Base-by-base conservation (phyloP, 2,888 invertebrate genomes). In the Mesoligia furuncula region DNA sequence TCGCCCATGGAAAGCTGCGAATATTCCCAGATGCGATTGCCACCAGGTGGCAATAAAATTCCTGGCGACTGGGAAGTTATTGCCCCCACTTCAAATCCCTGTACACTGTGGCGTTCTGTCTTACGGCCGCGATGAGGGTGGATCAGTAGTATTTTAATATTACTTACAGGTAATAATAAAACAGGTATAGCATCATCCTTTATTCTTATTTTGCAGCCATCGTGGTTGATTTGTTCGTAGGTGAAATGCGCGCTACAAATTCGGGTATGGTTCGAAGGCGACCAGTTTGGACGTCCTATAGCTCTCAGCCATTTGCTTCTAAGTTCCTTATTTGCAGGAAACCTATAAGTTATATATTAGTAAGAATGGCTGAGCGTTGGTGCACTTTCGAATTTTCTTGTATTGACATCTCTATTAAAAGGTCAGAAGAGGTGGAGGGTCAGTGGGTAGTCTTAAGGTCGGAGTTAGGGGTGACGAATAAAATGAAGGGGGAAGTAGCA, bases 241-340 rank as follows among this genome's bases (percentile, higher is more conserved):
- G 72, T 84, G 45, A 92, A 92, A 66, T 92, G 92, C 0, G 73
- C 78, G 57, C 91, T 92, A 66, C 92, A 92, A 27, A 92, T 79
- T 0, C 90, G 85, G 17, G 83, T 77, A 75, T 92, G 83, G 20
- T 48, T 85, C 0, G 91, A 87, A 13, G 92, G 92, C 0, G 75
- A 72, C 92, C 92, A 92, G 61, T 84, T 85, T 1, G 91, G 90
- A 15, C 92, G 86, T 0, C 92, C 92, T 57, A 92, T 92, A 7
- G 92, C 91, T 73, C 76, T 85, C n/a, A 92, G 64, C 92, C 92
- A 92, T 79, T 90, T 91, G 7, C 27, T 66, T 66, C 66, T 27
- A 1, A 27, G 66, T 0, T 42, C 20, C 42, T 42, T 66, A 27
- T 66, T 66, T 45, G 66, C 66, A 66, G 66, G 66, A 27, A 66